Base-by-base conservation (phyloP, 1,140 invertebrate genomes). In the Anoplolepis gracilipes region DNA sequence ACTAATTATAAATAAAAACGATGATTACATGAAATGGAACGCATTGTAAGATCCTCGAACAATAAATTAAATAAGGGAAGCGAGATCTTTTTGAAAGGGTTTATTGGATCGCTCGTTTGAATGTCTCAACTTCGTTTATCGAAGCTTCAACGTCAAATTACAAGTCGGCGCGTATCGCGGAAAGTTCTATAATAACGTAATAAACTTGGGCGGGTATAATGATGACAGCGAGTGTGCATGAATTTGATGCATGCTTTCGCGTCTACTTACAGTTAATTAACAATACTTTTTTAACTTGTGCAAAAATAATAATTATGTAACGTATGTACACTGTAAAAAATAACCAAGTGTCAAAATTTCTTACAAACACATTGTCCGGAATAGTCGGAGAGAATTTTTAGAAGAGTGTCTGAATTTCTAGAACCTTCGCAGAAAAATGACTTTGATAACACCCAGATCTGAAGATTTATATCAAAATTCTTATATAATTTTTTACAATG, bases 111-210 rank as follows among this genome's bases (percentile, higher is more conserved):
- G 49, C 65, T 61, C 36, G 55, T 82, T 82, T 42, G 59, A 82
- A 82, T 33, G 78, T 36, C 46, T 25, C 46, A 82, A 73, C 53
- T 73, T 82, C 78, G 72, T 82, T 82, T 73, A 42, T 36, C 36
- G 53, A 46, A 28, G n/a, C 67, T 82, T 82, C 67, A 82, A 82
- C 78, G 78, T 82, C 78, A 82, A 72, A 55, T 65, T 82, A 59
- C 78, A 61, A 73, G 67, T 82, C 67, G 78, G 39, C 78, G 55
- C 67, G 67, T 73, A 72, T 82, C 78, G 33, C 22, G 53, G 67
- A 82, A 82, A 82, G 78, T 82, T 82, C 36, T 39, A 82, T 82
- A 82, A 82, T 73, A 82, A 82, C 39, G 53, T 82, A 72, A 82
- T 82, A 82, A 82, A 82, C 78, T 82, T 82, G 53, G 55, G 25